Evolutionary conservation across 2,113 vertebrate genomes (phyloP), one percentile per base, ranked within the genome.

Genomic region (Pseudorectes ferrugineus): DNA sequence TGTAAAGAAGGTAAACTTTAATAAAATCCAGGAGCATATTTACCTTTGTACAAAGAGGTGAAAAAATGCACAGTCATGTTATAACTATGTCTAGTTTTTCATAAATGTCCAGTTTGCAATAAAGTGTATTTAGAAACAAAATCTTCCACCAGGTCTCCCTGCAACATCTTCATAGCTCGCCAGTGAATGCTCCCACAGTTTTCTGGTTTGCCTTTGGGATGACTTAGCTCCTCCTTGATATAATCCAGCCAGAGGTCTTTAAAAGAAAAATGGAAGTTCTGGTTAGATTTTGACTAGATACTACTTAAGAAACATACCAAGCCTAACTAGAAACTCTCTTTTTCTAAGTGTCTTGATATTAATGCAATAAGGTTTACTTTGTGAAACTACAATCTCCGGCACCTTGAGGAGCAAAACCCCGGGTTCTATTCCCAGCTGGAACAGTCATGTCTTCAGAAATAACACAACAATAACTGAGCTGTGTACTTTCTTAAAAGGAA

Each of bases 201-300:
- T 95, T 99, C 98, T 16, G 98, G 98, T 96, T 98, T 99, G 23
- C 99, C 99, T 9, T 97, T 96, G 7, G 97, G 92, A 57, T 98
- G 98, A 75, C 81, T 98, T 82, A 98, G 93, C 95, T 99, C 99
- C 87, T 99, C 99, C 95, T 97, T 98, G 88, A 99, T 98, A 92
- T 99, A 99, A 94, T 98, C 98, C 93, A 99, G 97, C 99, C 99
- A 99, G 76, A 99, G 97, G 95, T 99, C 99, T 99, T 96, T 36
- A 95, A 95, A 89, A 68, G 42, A 55, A 96, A 95, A 95, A 95
- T 1, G 8, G 14, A 94, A 73, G 13, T 63, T 83, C 15, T 63
- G 36, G 33, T 95, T 81, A 89, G 22, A 74, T 62, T 87, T 71
- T 77, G 6, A 80, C 29, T 45, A 33, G 19, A 3, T 76, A 72